A percentile compares a stretch with the other conserved stretches of the same genome.
phyloP scores from a whole-genome alignment of 2,888 invertebrate genomes.

The Cenopis cana region DNA sequence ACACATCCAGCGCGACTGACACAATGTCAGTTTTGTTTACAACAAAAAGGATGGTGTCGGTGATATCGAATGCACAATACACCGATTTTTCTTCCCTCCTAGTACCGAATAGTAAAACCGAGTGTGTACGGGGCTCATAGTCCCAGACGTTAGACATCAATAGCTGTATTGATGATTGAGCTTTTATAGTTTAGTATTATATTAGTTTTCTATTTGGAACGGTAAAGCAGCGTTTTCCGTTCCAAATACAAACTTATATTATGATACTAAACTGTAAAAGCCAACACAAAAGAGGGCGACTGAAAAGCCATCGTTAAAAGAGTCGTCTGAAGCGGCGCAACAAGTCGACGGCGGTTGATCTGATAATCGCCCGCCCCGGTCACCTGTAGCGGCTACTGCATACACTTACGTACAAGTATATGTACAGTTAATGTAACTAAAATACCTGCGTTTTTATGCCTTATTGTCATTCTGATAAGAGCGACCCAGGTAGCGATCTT shows the following conservation, averaged over 20 bases:
- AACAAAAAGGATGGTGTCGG: too few species aligned
- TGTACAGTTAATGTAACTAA: too few species aligned
- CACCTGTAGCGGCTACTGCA: constrained; percentile 33
- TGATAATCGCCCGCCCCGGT: constrained; percentile 39
- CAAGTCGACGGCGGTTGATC: constrained; percentile 38
- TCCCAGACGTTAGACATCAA: neutral
- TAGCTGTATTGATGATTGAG: too few species aligned
- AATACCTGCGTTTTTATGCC: too few species aligned
- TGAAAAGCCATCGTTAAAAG: constrained; percentile 41
- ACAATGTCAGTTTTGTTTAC: too few species aligned
- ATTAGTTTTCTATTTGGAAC: too few species aligned
- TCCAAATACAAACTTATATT: neutral
- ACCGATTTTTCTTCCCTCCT: neutral
- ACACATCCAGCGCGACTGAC: too few species aligned
- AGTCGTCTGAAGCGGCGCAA: constrained; percentile 39
- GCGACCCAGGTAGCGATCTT: too few species aligned
- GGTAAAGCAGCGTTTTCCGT: neutral
- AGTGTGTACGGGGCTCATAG: neutral
- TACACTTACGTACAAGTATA: neutral
- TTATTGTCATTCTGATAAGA: too few species aligned
- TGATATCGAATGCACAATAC: too few species aligned
- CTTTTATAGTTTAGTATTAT: too few species aligned
- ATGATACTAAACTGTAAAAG: neutral
- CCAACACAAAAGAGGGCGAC: constrained; percentile 18
- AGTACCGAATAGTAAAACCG: neutral